Evolutionary conservation across 2,888 invertebrate species (phyloP), one percentile per base, ranked within the genome.

Genomic region (Junonia oenone): DNA sequence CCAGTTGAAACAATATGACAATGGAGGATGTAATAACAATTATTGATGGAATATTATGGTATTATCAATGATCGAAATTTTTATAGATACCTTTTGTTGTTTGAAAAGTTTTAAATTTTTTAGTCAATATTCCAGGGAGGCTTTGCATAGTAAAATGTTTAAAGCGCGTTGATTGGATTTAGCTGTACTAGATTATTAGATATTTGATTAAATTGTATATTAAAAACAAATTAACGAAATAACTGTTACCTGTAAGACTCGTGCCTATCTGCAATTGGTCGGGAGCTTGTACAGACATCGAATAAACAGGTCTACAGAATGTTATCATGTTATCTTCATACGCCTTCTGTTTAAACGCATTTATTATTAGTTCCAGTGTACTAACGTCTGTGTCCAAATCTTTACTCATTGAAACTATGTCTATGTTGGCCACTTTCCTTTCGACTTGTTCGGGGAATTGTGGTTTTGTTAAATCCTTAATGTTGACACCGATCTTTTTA

Each of bases 291-390:
- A 96, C 82, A 13, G 93, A 92, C 60, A 94, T 91, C 53, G 94
- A 94, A 73, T 97, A 97, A 6, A 97, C 85, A 0, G 97, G 96
- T 61, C 92, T 81, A 58, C 83, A 82, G 70, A 93, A 94, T 9
- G 91, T 91, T 58, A 97, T 92, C 4, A 86, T 73, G 62, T 96
- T 92, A 77, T 97, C 97, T 72, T 95, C 94, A 61, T 94, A 92
- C 3, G 93, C 84, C 15, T 93, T 92, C 75, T 93, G 93, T 45
- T 91, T 91, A 54, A 98, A 91, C 0, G 95, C 95, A 59, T 94
- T 94, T n/a, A 95, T 76, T 22, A 96, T 95, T 2, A 95, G 83
- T 43, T 93, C 91, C 47, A 94, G 74, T 11, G 94, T 94, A 58
- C 93, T 92, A 26, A 91, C 84, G 17, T 93, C 93, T 0, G 93